Evolutionary conservation across 2,113 vertebrate species (phyloP).

Genomic region (Pithys albifrons): DNA sequence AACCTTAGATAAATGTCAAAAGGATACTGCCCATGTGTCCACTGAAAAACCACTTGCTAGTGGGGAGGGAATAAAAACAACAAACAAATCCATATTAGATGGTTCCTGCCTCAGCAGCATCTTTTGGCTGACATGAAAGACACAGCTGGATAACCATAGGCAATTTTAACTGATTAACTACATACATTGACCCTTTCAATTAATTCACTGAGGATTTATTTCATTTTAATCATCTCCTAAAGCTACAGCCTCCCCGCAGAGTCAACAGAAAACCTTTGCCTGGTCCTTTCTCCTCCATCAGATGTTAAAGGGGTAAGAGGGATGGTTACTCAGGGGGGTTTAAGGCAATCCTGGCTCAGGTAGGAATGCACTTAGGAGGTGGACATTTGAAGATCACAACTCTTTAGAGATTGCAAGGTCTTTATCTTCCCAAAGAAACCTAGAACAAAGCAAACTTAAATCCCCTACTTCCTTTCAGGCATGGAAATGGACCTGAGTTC

Average conservation of each 20-base stretch:
- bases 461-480: not conserved
- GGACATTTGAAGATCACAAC: not conserved
- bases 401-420: not conserved
- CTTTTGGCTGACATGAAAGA: not conserved
- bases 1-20: not conserved
- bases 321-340: not conserved
- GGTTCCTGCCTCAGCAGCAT: not conserved
- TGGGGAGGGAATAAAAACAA: not conserved
- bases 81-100: not conserved
- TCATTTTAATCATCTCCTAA: not conserved
- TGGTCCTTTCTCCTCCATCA: not conserved
- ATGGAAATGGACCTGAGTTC: not conserved
- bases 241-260: not conserved
- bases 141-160: slow-evolving; percentile 8
- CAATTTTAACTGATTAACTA: slow-evolving; percentile 41
- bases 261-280: not conserved
- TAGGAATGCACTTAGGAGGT: not conserved
- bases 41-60: not conserved
- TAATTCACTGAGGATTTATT: not conserved
- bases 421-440: not conserved
- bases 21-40: not conserved
- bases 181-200: slow-evolving; percentile 25
- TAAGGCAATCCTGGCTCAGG: not conserved
- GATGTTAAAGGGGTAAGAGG: not conserved
- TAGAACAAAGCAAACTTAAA: not conserved